Conservation (phyloP, 1,140 invertebrate genomes). For the Solenopsis fugax region DNA sequence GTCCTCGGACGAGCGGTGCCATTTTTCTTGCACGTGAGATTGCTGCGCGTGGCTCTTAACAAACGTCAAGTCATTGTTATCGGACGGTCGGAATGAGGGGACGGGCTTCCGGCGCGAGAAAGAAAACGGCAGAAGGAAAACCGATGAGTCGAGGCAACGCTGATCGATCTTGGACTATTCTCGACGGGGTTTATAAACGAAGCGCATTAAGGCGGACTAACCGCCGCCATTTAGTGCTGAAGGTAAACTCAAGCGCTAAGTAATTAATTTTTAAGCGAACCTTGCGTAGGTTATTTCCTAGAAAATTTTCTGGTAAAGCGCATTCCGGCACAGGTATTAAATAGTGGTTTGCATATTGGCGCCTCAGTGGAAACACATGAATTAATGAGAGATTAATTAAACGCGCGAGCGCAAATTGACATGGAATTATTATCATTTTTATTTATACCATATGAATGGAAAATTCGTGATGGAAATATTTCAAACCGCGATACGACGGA, state of each 20-base stretch:
- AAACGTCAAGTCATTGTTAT: slow-evolving; percentile 78
- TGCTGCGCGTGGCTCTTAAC: slow-evolving; percentile 70
- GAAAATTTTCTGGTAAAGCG: slow-evolving; percentile 13
- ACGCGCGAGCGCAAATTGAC: background rate
- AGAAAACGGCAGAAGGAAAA: slow-evolving; percentile 50
- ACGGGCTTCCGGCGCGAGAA: slow-evolving; percentile 38
- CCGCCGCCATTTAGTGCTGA: slow-evolving; percentile 40
- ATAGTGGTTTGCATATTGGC: background rate
- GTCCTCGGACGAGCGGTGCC: slow-evolving; percentile 35
- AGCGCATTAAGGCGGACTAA: slow-evolving; percentile 55
- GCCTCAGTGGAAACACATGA: background rate
- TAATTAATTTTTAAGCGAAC: slow-evolving; percentile 54
- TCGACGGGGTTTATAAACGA: slow-evolving; percentile 59
- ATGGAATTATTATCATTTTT: background rate
- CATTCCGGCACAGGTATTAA: background rate
- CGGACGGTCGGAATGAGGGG: slow-evolving; percentile 53
- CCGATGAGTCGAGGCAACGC: slow-evolving; percentile 17
- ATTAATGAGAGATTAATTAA: background rate
- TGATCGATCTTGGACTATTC: slow-evolving; percentile 52
- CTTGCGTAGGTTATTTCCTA: background rate
- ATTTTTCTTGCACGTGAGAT: slow-evolving; percentile 75
- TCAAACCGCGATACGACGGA: background rate
- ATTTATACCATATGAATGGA: background rate
- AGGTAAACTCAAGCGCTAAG: slow-evolving; percentile 45
- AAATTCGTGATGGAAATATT: background rate